Conservation (phyloP, 2,113 vertebrate species). For the Rhynchopsitta pachyrhyncha region DNA sequence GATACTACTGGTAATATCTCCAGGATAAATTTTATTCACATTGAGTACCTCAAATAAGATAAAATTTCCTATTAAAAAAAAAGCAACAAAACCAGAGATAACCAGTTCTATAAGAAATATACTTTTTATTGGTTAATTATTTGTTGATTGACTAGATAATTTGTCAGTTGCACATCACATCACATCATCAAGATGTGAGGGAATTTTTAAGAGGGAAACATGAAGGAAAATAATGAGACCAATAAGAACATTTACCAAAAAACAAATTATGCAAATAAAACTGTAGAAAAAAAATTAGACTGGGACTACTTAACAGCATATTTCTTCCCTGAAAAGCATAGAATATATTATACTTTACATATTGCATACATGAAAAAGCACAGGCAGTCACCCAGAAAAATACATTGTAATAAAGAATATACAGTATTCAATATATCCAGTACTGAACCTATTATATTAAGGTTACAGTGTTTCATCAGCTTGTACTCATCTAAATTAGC, state of each 20-base stretch:
- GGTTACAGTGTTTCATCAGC: slow-evolving; percentile 5
- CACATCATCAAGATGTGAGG: not conserved
- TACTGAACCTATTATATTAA: not conserved
- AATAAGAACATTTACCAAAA: not conserved
- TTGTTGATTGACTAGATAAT: not conserved
- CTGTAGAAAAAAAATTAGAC: not conserved
- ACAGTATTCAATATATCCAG: not conserved
- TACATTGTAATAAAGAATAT: not conserved
- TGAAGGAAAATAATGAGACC: not conserved
- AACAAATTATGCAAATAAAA: not conserved
- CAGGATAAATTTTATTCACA: not conserved
- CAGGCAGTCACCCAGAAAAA: not conserved
- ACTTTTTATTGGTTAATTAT: not conserved
- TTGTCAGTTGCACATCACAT: not conserved
- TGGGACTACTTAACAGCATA: rapidly evolving
- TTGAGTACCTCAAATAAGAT: not conserved
- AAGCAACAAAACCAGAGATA: not conserved
- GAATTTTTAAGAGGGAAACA: not conserved
- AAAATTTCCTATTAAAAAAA: not conserved
- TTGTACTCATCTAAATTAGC: slow-evolving; percentile 47
- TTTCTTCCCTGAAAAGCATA: not conserved
- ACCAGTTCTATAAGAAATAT: not conserved
- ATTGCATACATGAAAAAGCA: not conserved
- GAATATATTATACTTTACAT: not conserved
- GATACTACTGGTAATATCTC: not conserved